These are phyloP conservation scores for Siniperca scherzeri DNA, from an alignment of 2,797 vertebrate species.

Conservation along the genomic window DNA sequence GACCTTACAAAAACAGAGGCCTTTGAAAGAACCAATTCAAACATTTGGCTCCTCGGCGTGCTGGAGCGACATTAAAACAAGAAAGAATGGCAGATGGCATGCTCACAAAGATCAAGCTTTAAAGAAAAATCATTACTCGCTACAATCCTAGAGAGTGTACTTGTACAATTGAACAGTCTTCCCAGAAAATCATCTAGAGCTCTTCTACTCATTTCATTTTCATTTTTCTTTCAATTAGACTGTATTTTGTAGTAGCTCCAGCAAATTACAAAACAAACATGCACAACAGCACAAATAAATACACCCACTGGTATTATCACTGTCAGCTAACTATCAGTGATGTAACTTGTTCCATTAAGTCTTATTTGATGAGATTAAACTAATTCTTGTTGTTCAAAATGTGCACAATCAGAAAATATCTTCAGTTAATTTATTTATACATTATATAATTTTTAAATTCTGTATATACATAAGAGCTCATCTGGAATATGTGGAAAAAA, in stretches of 20 bases:
- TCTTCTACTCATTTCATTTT: conserved; percentile 13
- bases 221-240: conserved; percentile 27
- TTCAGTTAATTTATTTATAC: background rate
- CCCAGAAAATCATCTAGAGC: conserved; percentile 2
- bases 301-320: background rate
- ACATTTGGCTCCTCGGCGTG: conserved; percentile 43
- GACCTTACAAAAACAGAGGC: conserved; percentile 28
- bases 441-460: no score
- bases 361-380: background rate
- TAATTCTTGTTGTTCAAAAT: background rate
- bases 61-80: conserved; percentile 52
- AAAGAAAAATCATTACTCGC: conserved; percentile 35
- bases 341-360: background rate
- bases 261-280: background rate
- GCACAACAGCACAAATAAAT: background rate
- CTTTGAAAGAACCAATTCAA: conserved; percentile 44
- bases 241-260: conserved; percentile 9
- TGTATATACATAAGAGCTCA: background rate
- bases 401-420: background rate
- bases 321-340: background rate
- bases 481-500: background rate
- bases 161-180: conserved; percentile 28
- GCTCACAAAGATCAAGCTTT: conserved; percentile 39
- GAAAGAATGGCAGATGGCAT: conserved; percentile 55
- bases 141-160: conserved; percentile 25